Evolutionary conservation across 2,113 vertebrate genomes (phyloP).

Genomic region (Murina feae): DNA sequence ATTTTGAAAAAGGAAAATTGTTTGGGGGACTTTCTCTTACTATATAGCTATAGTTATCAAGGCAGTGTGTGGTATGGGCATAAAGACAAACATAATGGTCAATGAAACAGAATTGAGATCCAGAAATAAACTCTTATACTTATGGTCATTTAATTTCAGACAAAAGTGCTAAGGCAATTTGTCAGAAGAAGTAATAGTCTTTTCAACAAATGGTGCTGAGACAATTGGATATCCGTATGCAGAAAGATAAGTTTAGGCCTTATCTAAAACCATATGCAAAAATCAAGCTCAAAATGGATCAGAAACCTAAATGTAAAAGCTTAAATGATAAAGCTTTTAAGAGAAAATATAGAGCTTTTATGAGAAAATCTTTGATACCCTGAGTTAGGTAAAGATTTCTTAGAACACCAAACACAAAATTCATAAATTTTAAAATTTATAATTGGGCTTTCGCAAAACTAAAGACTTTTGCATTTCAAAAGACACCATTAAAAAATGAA

Average conservation of each 20-base stretch:
- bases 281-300: slow-evolving; percentile 18
- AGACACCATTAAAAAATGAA: slow-evolving; percentile 2
- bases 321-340: neutral
- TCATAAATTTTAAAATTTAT: slow-evolving; percentile 16
- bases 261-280: neutral
- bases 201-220: neutral
- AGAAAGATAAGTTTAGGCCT: neutral
- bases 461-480: neutral
- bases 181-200: neutral
- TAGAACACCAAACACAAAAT: neutral
- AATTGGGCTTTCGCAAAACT: neutral
- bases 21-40: slow-evolving; percentile 7
- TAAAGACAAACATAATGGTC: neutral
- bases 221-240: neutral
- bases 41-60: neutral
- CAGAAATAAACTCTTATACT: neutral
- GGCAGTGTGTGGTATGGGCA: neutral
- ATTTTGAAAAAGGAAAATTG: slow-evolving; percentile 2
- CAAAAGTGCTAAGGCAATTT: neutral
- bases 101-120: neutral
- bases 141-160: neutral
- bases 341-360: neutral
- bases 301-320: neutral
- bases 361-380: neutral
- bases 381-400: slow-evolving; percentile 16